Evolutionary conservation across 2,113 vertebrate species (phyloP).

Genomic region (human (Homo sapiens)): DNA sequence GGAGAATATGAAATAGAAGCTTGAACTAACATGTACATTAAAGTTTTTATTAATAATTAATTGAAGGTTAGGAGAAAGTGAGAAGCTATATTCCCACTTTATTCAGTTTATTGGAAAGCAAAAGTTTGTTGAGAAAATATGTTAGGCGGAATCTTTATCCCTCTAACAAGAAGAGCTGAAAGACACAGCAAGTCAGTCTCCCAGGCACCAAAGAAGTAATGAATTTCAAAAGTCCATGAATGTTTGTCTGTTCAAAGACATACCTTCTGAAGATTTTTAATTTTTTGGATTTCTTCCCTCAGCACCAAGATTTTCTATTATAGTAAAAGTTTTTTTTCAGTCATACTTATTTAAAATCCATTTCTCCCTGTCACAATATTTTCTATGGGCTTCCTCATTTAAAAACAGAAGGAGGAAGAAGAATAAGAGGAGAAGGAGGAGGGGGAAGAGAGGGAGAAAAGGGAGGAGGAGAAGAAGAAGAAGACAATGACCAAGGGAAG

Average conservation of each 20-base stretch:
- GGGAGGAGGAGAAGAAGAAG: background rate
- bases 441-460: background rate
- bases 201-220: background rate
- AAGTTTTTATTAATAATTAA: conserved; percentile 34
- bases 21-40: background rate
- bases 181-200: background rate
- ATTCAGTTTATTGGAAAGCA: background rate
- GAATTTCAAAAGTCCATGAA: conserved; percentile 13
- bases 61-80: background rate
- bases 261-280: background rate
- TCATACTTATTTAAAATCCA: background rate
- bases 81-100: background rate
- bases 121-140: background rate
- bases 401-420: background rate
- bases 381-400: background rate
- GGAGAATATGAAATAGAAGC: background rate
- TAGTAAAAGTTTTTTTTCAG: conserved; percentile 17
- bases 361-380: conserved; percentile 6
- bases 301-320: background rate
- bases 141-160: background rate
- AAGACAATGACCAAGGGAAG: background rate
- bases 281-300: background rate
- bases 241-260: background rate
- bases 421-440: background rate
- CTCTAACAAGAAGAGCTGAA: background rate